Evolutionary conservation across 1,140 invertebrate species (phyloP).

Genomic region (Temnothorax nylanderi): DNA sequence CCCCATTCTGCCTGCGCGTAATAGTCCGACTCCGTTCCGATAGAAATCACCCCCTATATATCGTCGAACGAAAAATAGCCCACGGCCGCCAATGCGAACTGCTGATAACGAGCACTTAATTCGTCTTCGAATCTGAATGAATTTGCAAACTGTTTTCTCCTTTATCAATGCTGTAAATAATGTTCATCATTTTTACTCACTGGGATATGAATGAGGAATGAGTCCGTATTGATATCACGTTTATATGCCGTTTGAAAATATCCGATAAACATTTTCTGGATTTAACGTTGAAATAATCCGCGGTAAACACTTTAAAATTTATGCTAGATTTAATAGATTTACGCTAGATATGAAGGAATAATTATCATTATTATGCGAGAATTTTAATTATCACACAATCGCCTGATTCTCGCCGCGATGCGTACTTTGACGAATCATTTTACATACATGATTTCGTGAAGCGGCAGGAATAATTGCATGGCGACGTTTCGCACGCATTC

Average conservation of each 20-base stretch:
- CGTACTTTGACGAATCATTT: background rate
- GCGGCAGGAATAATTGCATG: background rate
- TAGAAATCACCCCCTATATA: constrained; percentile 29
- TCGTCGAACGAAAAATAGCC: constrained; percentile 9
- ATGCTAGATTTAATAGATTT: background rate
- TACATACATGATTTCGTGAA: background rate
- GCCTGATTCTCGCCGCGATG: background rate
- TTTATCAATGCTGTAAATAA: background rate
- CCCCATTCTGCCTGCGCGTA: constrained; percentile 17
- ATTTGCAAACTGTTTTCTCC: background rate
- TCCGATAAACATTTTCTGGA: background rate
- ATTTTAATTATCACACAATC: background rate
- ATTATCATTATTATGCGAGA: background rate
- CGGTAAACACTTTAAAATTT: background rate
- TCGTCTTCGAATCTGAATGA: background rate
- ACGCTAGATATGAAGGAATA: background rate
- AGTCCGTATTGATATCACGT: background rate
- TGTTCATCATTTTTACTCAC: background rate
- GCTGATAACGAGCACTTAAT: constrained; percentile 27
- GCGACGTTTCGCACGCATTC: constrained; percentile 18
- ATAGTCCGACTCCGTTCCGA: constrained; percentile 29
- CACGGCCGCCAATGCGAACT: background rate
- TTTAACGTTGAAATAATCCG: background rate
- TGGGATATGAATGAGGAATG: background rate
- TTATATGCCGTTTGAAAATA: background rate